Evolutionary conservation across 2,888 invertebrate species (phyloP).

Genomic region (Periphyllus acericola): DNA sequence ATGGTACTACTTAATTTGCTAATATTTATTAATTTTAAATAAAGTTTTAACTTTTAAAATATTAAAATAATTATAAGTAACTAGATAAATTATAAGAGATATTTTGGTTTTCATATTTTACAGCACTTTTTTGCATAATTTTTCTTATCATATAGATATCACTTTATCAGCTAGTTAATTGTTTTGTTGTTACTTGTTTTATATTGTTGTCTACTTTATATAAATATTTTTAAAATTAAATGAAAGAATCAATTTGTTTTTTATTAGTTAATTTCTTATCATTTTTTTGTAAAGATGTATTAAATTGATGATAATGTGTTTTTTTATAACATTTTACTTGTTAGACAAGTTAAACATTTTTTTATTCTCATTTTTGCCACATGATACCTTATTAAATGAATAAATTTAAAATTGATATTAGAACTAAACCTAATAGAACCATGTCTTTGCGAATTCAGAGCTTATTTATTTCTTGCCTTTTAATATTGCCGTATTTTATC

Average conservation of each 20-base stretch:
- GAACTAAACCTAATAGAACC: background rate
- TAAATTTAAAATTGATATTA: conserved; percentile 39
- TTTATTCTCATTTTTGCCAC: conserved; percentile 32
- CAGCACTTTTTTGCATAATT: conserved; percentile 15
- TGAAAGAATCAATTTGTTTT: background rate
- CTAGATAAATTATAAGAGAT: background rate
- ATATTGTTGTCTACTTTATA: background rate
- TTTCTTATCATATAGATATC: conserved; percentile 27
- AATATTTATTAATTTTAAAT: background rate
- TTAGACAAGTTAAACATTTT: background rate
- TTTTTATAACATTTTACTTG: background rate
- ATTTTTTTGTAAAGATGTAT: conserved; percentile 26
- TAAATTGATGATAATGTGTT: background rate
- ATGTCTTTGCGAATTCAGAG: conserved; percentile 24
- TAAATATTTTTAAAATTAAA: background rate
- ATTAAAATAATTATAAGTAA: background rate
- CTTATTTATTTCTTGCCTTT: conserved; percentile 51
- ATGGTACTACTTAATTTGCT: no score
- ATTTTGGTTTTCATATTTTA: conserved; percentile 24
- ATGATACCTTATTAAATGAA: conserved; percentile 13
- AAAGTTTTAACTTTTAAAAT: background rate
- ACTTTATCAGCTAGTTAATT: conserved; percentile 19
- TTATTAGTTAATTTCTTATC: conserved; percentile 11
- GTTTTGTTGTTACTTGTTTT: conserved; percentile 14
- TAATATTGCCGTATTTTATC: conserved; percentile 62